A percentile compares a stretch with the other conserved stretches of the same genome.
These are phyloP conservation scores for Synanthedon andrenaeformis DNA, from an alignment of 2,888 invertebrate genomes.

Conservation along the genomic window DNA sequence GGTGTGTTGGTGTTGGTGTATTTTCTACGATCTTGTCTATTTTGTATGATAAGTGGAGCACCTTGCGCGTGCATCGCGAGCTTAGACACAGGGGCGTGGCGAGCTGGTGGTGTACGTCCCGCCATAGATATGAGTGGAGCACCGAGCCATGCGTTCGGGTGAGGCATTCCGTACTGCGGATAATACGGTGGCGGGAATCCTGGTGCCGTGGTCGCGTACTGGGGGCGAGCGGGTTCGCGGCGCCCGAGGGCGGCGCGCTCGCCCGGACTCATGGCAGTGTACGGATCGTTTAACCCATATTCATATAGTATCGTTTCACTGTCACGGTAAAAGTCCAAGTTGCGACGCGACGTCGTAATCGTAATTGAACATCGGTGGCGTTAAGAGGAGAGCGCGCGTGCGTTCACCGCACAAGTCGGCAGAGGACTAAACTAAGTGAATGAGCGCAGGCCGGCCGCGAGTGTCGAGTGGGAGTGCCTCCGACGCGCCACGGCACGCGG, in stretches of 20 bases:
- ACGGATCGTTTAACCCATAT: constrained; percentile 80
- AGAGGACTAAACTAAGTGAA: constrained; percentile 56
- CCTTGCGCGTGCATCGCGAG: constrained; percentile 87
- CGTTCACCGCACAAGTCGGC: constrained; percentile 57
- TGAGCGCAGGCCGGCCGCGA: constrained; percentile 53
- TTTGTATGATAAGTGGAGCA: constrained; percentile 82
- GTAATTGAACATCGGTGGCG: constrained; percentile 63
- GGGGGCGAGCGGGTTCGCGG: constrained; percentile 67
- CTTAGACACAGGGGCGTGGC: constrained; percentile 74
- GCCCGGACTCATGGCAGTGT: constrained; percentile 63
- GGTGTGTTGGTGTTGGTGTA: constrained; percentile 31
- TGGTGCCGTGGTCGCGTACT: constrained; percentile 61
- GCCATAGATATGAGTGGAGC: constrained; percentile 86
- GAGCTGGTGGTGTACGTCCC: constrained; percentile 63
- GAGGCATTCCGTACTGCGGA: constrained; percentile 63
- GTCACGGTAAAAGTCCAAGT: constrained; percentile 61
- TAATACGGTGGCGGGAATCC: constrained; percentile 66
- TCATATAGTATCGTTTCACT: constrained; percentile 55
- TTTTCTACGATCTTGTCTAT: constrained; percentile 71
- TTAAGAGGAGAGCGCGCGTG: constrained; percentile 37
- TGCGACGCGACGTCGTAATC: constrained; percentile 63
- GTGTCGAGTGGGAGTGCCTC: constrained; percentile 53
- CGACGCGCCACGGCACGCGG: constrained; percentile 36
- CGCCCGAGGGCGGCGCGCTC: constrained; percentile 67
- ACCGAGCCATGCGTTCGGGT: constrained; percentile 80